Evolutionary conservation across 2,797 vertebrate genomes (phyloP).

Genomic region (Novumbra hubbsi): DNA sequence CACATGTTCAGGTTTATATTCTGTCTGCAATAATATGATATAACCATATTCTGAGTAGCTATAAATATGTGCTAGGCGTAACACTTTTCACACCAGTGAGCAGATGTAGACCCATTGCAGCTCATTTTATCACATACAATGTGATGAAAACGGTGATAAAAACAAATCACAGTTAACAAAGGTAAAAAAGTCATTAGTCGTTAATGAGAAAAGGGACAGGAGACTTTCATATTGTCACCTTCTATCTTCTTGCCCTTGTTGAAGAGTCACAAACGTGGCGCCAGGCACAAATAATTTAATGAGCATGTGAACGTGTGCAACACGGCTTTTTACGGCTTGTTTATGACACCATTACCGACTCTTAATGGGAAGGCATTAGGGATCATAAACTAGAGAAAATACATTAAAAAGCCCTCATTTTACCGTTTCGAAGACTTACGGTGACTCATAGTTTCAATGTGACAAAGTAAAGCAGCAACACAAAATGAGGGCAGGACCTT

Average conservation of each 20-base stretch:
- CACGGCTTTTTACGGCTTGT: constrained; percentile 29
- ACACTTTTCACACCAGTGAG: constrained; percentile 1
- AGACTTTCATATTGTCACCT: constrained; percentile 28
- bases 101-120: not conserved
- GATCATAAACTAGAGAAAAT: constrained; percentile 39
- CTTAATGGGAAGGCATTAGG: constrained; percentile 38
- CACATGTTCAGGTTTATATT: not conserved
- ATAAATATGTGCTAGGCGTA: not conserved
- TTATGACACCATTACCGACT: constrained; percentile 22
- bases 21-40: not conserved
- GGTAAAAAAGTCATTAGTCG: constrained; percentile 32
- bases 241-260: constrained; percentile 28
- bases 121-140: not conserved
- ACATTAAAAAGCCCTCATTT: constrained; percentile 31
- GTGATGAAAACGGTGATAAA: not conserved
- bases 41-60: not conserved
- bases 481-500: not conserved
- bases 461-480: constrained; percentile 6
- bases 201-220: constrained; percentile 23
- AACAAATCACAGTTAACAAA: not conserved
- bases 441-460: constrained; percentile 6
- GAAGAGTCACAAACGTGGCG: constrained; percentile 28
- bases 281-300: constrained; percentile 25
- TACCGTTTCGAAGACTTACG: constrained; percentile 8
- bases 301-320: constrained; percentile 3